A percentile compares a stretch with the other conserved stretches of the same genome.
Evolutionary conservation across 2,888 invertebrate species (phyloP).

Genomic region (Mesoligia furuncula): DNA sequence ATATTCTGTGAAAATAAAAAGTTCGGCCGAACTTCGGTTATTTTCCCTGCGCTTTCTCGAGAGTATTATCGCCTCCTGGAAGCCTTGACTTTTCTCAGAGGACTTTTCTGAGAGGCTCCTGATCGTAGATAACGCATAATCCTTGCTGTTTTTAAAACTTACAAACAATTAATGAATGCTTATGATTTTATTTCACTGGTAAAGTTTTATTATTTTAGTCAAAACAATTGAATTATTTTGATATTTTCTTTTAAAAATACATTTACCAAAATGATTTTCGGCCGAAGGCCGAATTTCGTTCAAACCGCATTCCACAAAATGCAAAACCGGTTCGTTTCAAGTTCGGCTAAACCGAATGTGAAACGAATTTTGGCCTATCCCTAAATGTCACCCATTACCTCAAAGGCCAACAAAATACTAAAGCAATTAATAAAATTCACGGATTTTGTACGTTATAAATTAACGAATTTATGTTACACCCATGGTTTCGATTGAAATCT

Average conservation of each 20-base stretch:
- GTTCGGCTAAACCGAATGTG: neutral
- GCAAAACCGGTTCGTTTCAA: too few relatives aligned
- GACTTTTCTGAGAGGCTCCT: neutral
- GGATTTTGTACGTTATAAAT: slow-evolving; percentile 61
- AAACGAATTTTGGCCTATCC: neutral
- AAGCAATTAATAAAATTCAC: slow-evolving; percentile 55
- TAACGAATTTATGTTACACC: slow-evolving; percentile 63
- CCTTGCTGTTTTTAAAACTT: too few relatives aligned
- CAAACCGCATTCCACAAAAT: too few relatives aligned
- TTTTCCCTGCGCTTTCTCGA: neutral
- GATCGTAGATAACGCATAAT: too few relatives aligned
- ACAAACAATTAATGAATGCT: neutral
- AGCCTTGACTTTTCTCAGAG: neutral
- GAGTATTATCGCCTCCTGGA: too few relatives aligned
- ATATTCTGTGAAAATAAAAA: too few relatives aligned
- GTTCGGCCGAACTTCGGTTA: neutral
- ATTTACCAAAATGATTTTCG: too few relatives aligned
- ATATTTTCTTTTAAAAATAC: neutral
- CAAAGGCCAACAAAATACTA: slow-evolving; percentile 58
- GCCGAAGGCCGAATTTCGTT: neutral
- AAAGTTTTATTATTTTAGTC: neutral
- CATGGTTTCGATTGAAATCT: slow-evolving; percentile 62
- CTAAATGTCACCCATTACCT: slow-evolving; percentile 47
- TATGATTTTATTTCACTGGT: neutral
- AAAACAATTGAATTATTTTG: neutral